Evolutionary conservation across 2,113 vertebrate genomes (phyloP).

Genomic region (Macrotus californicus): DNA sequence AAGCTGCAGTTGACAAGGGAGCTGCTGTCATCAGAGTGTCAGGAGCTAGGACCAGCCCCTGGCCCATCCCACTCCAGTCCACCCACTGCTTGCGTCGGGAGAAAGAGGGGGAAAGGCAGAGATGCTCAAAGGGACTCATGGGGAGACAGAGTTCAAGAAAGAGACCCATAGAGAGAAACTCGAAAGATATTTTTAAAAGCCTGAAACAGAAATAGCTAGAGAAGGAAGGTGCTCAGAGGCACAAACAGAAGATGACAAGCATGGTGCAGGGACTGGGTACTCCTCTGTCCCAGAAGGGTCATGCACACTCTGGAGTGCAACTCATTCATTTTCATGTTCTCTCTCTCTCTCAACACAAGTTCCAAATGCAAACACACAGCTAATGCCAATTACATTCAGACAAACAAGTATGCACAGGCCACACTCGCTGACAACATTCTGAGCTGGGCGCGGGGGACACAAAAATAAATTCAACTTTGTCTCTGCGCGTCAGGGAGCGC

Average conservation of each 20-base stretch:
- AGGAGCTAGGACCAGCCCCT: background rate
- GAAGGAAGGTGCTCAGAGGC: background rate
- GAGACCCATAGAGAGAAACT: background rate
- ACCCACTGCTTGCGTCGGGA: background rate
- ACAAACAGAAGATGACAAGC: background rate
- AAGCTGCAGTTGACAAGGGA: conserved; percentile 80
- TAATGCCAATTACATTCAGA: background rate
- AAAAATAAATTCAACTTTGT: background rate
- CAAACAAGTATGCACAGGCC: background rate
- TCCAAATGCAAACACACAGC: background rate
- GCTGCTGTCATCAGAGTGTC: background rate
- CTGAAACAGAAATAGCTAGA: background rate
- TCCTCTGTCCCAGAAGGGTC: background rate
- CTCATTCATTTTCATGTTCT: background rate
- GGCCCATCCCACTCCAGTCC: background rate
- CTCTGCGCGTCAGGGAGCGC: background rate
- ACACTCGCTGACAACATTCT: background rate
- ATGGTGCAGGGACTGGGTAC: background rate
- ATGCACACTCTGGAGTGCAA: background rate
- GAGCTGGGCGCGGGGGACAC: background rate
- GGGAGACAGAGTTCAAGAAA: background rate
- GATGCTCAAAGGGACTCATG: accelerated
- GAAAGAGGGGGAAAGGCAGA: background rate
- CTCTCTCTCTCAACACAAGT: background rate
- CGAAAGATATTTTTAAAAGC: background rate